Evolutionary conservation across 1,140 invertebrate species (phyloP).

Genomic region (Reticulitermes speratus): DNA sequence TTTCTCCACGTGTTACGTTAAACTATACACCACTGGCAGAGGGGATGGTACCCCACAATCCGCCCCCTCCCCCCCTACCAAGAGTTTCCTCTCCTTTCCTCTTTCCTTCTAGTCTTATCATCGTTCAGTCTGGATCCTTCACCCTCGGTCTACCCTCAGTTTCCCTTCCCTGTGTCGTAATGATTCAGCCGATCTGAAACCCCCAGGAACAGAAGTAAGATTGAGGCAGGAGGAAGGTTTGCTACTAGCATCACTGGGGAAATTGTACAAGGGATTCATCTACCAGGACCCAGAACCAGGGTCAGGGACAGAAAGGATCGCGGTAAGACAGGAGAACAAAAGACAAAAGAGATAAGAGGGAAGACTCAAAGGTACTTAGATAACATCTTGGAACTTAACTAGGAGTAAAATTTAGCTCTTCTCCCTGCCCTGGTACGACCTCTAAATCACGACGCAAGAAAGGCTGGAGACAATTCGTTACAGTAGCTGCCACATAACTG

Average conservation of each 20-base stretch:
- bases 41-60: not conserved
- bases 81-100: not conserved
- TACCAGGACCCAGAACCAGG: not conserved
- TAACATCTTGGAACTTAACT: constrained; percentile 16
- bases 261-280: not conserved
- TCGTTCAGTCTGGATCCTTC: constrained; percentile 18
- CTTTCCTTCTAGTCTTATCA: not conserved
- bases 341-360: not conserved
- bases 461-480: not conserved
- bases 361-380: not conserved
- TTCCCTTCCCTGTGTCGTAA: not conserved
- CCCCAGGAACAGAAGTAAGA: not conserved
- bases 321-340: not conserved
- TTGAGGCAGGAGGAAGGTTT: not conserved
- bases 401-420: constrained; percentile 1
- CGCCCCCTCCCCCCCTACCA: not conserved
- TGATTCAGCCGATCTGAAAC: not conserved
- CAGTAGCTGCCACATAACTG: not conserved
- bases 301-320: not conserved
- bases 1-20: not conserved
- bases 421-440: not conserved
- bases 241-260: not conserved
- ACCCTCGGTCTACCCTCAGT: constrained; percentile 12
- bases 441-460: not conserved
- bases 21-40: not conserved